Evolutionary conservation across 1,140 invertebrate species (phyloP), one percentile per base, ranked within the genome.

Genomic region (Aphelenchoides fujianensis): DNA sequence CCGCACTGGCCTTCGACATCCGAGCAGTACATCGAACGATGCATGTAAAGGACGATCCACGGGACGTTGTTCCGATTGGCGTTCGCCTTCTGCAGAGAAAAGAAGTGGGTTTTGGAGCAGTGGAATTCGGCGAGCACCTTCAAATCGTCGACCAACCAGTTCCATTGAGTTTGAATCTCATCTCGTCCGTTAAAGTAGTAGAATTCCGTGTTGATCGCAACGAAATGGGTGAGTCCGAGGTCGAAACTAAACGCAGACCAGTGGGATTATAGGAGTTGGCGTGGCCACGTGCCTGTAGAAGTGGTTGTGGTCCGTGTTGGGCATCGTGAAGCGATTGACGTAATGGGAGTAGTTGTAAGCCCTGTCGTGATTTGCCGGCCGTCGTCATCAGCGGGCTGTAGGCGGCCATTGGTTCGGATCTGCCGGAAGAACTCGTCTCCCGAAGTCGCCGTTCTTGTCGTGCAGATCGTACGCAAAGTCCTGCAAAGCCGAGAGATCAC

Each of bases 391-490:
- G 95, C 0, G 93, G 93, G 68, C 94, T 86, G 85, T 91, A 90
- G 36, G 91, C 91, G 48, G 93, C 92, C 54, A 95, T 87, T 1
- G 90, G 88, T 86, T 95, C 89, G 73, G n/a, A 95, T 90, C 86
- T 92, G 91, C 32, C 89, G 88, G 92, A 95, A 93, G 85, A 94
- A 95, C 84, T 90, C 89, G 86, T 95, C 92, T n/a, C 0, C 93
- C 93, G 54, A 92, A 89, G 57, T 84, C 83, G 0, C 89, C 92
- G 84, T 93, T 86, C 67, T 92, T 85, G 87, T 89, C 87, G 85
- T 93, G 86, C 91, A 98, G 92, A 85, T 97, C 92, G 86, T 97
- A 98, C 0, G 94, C 94, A 87, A 97, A 92, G 88, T 95, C 93
- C 0, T 48, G 41, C 41, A 48, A 48, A 48, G 93, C 73, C 69